Evolutionary conservation across 2,888 invertebrate genomes (phyloP).

Genomic region (Siphlonurus alternatus): DNA sequence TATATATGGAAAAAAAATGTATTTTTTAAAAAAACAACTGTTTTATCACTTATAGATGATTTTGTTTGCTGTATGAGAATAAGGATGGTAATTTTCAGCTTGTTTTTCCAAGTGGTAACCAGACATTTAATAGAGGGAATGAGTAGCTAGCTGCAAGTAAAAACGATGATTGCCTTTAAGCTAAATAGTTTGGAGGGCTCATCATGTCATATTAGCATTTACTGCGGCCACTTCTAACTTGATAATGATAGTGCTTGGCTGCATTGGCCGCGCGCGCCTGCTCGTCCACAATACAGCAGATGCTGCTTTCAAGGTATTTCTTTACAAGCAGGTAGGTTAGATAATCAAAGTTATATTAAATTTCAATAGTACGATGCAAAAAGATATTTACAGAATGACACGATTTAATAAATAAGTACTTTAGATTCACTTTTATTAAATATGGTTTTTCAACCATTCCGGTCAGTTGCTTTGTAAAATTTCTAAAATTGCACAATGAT

Average conservation of each 20-base stretch:
- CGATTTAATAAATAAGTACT: no score
- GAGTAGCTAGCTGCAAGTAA: not conserved
- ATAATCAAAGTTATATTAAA: no score
- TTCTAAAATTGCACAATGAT: no score
- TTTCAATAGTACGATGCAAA: no score
- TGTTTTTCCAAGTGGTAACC: not conserved
- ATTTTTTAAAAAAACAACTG: not conserved
- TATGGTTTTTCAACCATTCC: no score
- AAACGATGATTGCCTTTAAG: not conserved
- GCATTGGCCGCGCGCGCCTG: no score
- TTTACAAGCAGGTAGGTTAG: no score
- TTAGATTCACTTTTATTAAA: no score
- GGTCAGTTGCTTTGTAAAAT: no score
- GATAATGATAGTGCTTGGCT: not conserved
- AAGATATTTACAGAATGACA: no score
- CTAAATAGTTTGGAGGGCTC: not conserved
- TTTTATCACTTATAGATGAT: slow-evolving; percentile 1
- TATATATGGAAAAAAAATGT: not conserved
- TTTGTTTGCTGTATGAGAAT: not conserved
- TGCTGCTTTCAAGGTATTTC: no score
- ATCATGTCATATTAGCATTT: not conserved
- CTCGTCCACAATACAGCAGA: no score
- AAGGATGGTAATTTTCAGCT: not conserved
- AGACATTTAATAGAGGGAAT: not conserved
- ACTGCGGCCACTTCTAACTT: not conserved